Evolutionary conservation across 2,888 invertebrate species (phyloP).

Genomic region (Cephus pygmeus): DNA sequence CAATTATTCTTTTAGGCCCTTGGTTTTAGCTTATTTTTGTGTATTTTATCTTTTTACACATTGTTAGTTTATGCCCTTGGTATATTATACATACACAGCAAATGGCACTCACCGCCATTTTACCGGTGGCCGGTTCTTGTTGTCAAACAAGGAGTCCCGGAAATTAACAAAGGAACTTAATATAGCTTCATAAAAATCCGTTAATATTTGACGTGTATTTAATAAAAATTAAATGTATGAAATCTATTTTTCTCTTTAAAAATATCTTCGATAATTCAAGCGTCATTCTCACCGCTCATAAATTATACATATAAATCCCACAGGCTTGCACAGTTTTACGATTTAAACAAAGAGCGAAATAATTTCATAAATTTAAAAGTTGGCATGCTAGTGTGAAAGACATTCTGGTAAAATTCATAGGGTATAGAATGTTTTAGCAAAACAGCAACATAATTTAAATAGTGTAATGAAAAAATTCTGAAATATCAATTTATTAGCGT

Average conservation of each 20-base stretch:
- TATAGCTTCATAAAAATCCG: not conserved
- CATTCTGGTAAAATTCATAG: not conserved
- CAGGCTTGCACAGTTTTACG: too few species aligned
- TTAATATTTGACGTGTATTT: not conserved
- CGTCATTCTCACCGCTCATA: not conserved
- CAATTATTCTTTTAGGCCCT: not conserved
- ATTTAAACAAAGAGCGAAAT: not conserved
- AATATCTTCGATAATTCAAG: not conserved
- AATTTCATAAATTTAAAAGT: not conserved
- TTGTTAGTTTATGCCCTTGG: not conserved
- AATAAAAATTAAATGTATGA: too few species aligned
- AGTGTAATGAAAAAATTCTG: not conserved
- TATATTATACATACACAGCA: not conserved
- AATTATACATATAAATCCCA: too few species aligned
- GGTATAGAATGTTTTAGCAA: not conserved
- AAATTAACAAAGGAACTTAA: not conserved
- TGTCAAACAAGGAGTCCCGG: not conserved
- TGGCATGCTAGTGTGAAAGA: not conserved
- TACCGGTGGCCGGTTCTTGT: not conserved
- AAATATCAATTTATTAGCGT: not conserved
- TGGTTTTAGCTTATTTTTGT: not conserved
- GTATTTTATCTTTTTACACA: not conserved
- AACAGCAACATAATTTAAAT: not conserved
- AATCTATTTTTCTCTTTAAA: not conserved
- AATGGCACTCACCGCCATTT: not conserved